A percentile compares a stretch with the other conserved stretches of the same genome.
phyloP scores from a whole-genome alignment of 1,140 invertebrate species.

The Dufourea novaeangliae region DNA sequence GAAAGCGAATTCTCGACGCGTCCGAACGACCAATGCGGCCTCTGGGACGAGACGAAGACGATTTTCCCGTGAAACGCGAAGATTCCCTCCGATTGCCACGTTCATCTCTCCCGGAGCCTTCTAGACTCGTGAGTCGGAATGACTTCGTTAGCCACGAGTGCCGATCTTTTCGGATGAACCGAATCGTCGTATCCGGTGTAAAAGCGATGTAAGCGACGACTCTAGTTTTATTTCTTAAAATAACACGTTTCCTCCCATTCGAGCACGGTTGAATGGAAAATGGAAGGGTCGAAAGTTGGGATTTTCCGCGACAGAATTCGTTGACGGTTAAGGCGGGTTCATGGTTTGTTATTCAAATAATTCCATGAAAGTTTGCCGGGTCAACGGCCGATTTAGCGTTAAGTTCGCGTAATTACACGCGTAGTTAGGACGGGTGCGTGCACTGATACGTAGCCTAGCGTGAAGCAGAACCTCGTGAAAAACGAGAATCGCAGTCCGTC shows the following conservation, averaged over 20 bases:
- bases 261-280: neutral
- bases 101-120: neutral
- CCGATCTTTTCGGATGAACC: too few relatives aligned
- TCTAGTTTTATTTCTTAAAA: too few relatives aligned
- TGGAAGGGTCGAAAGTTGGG: neutral
- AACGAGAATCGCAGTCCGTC: constrained; percentile 38
- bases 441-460: constrained; percentile 5
- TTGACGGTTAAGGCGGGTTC: too few relatives aligned
- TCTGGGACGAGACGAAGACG: neutral
- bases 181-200: too few relatives aligned
- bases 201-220: too few relatives aligned
- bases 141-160: too few relatives aligned
- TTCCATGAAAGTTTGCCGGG: too few relatives aligned
- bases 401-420: constrained; percentile 23
- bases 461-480: constrained; percentile 25
- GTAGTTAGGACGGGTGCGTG: neutral
- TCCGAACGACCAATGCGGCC: neutral
- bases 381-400: neutral
- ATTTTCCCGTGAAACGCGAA: constrained; percentile 4
- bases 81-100: neutral
- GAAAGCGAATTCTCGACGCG: neutral
- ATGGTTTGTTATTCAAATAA: too few relatives aligned
- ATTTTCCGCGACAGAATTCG: too few relatives aligned
- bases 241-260: too few relatives aligned
- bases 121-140: too few relatives aligned